Conservation (phyloP, 2,888 invertebrate species). For the Eupithecia exiguata region DNA sequence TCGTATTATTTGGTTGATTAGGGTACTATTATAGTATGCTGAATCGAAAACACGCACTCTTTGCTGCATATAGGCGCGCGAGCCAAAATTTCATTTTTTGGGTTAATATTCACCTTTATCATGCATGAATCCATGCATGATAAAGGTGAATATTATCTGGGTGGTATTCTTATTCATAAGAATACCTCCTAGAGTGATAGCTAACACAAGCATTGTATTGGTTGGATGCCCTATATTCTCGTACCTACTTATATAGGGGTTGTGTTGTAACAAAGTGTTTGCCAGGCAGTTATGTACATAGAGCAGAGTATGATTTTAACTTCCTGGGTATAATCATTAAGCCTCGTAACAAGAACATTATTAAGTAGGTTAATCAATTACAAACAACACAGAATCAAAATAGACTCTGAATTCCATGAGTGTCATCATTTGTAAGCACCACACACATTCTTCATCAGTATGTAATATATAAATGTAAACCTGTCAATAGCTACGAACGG, state of each 20-base stretch:
- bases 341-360: not conserved
- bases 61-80: too few relatives aligned
- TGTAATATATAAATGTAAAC: not conserved
- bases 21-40: too few relatives aligned
- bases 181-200: not conserved
- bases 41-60: too few relatives aligned
- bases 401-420: not conserved
- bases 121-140: too few relatives aligned
- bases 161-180: too few relatives aligned
- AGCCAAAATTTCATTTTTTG: too few relatives aligned
- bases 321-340: not conserved
- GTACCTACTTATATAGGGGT: too few relatives aligned
- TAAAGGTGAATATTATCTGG: too few relatives aligned
- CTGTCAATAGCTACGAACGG: not conserved
- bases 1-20: too few relatives aligned
- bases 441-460: not conserved
- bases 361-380: not conserved
- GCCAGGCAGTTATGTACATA: not conserved
- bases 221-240: not conserved
- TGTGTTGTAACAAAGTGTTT: not conserved
- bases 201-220: not conserved
- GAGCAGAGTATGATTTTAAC: not conserved
- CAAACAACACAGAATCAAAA: not conserved
- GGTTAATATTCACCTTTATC: too few relatives aligned
- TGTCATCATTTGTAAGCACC: not conserved